Evolutionary conservation across 2,113 vertebrate species (phyloP).

Genomic region (Cynoglossus semilaevis): DNA sequence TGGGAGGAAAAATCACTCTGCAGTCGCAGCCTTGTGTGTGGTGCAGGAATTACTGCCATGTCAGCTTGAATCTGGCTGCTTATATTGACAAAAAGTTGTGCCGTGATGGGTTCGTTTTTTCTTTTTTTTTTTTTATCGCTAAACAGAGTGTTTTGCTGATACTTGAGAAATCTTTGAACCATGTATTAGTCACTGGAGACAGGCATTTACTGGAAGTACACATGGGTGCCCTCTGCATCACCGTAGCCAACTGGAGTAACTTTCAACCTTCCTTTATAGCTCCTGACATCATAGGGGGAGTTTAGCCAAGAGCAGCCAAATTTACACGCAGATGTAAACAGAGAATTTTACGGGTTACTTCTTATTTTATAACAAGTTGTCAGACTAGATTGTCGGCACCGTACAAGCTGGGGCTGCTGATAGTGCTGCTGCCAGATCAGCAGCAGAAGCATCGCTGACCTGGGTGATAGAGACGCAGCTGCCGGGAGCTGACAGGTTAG

Average conservation of each 20-base stretch:
- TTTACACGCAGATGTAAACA: background rate
- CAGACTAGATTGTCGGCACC: conserved; percentile 16
- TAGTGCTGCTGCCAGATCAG: conserved; percentile 34
- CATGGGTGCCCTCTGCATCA: conserved; percentile 11
- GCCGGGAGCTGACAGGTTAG: conserved; percentile 43
- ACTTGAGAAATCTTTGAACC: background rate
- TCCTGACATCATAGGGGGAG: conserved; percentile 11
- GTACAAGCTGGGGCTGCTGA: conserved; percentile 27
- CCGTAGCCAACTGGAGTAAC: background rate
- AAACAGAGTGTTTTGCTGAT: conserved; percentile 32
- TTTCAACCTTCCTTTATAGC: conserved; percentile 6
- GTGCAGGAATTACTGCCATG: conserved; percentile 38
- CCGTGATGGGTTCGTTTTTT: background rate
- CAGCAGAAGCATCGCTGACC: conserved; percentile 17
- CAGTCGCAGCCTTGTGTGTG: conserved; percentile 42
- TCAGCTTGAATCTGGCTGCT: conserved; percentile 44
- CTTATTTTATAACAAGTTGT: conserved; percentile 32
- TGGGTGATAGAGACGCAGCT: conserved; percentile 38
- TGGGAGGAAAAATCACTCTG: conserved; percentile 54
- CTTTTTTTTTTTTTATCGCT: background rate
- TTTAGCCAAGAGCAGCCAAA: background rate
- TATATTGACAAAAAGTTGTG: conserved; percentile 19
- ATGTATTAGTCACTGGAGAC: conserved; percentile 13
- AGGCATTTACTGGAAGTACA: conserved; percentile 4
- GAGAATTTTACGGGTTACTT: conserved; percentile 19